phyloP scores from a whole-genome alignment of 2,797 vertebrate species.

The Characodon lateralis region DNA sequence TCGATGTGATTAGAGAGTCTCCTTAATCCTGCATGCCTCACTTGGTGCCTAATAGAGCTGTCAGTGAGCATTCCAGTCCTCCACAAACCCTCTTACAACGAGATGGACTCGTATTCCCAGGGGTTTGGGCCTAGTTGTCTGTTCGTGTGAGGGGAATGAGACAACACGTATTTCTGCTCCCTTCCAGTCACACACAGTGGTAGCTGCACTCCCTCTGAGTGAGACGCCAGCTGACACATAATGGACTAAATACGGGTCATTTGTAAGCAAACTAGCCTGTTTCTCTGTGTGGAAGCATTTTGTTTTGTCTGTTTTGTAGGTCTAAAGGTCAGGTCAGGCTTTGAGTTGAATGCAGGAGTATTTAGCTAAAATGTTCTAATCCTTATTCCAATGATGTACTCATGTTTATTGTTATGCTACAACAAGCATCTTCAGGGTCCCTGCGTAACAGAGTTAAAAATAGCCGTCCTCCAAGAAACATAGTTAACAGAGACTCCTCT shows the following conservation, averaged over 20 bases:
- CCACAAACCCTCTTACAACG: conserved; percentile 59
- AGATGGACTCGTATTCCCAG: conserved; percentile 56
- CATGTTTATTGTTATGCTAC: conserved; percentile 54
- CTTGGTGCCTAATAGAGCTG: conserved; percentile 78
- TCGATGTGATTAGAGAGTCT: conserved; percentile 49
- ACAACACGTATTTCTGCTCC: conserved; percentile 51
- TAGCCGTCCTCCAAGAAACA: conserved; percentile 66
- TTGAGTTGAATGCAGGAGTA: conserved; percentile 53
- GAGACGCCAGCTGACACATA: conserved; percentile 49
- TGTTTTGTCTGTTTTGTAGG: neutral
- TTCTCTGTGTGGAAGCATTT: neutral
- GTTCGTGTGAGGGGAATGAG: conserved; percentile 47
- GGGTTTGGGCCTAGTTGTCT: conserved; percentile 65
- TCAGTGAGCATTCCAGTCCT: conserved; percentile 70
- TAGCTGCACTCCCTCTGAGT: conserved; percentile 27
- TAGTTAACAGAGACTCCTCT: conserved; percentile 48
- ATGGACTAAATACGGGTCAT: conserved; percentile 14
- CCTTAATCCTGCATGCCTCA: conserved; percentile 68
- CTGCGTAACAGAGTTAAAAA: conserved; percentile 69
- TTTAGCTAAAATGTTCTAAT: conserved; percentile 44
- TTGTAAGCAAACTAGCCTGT: neutral
- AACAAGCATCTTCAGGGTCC: conserved; percentile 65
- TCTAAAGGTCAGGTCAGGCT: conserved; percentile 21
- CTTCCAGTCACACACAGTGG: conserved; percentile 34
- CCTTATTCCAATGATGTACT: conserved; percentile 47